Evolutionary conservation across 1,140 invertebrate species (phyloP), one percentile per base, ranked within the genome.

Genomic region (Onthophagus taurus): DNA sequence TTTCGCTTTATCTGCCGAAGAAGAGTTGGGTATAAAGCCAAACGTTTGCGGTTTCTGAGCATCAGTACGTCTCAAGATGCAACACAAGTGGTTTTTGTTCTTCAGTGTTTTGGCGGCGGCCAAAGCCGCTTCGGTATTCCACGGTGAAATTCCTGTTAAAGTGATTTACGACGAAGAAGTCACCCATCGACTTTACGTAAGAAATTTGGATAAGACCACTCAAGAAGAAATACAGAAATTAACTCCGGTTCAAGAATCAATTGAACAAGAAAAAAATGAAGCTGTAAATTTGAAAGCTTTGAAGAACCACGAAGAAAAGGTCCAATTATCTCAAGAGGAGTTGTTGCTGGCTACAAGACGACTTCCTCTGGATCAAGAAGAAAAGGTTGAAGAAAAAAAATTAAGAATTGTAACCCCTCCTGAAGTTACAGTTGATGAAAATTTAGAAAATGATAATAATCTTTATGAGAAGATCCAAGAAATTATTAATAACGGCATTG

Each of bases 101-200:
- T 14, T 42, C 26, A 35, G 38, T 35, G 14, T 47, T 13, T 21
- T 51, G 23, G 9, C 42, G 20, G 20, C 45, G 29, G 37, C 44
- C 17, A 7, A 47, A 21, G 48, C 47, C n/a, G 47, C 45, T 6
- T 31, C 42, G 16, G 24, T 46, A 30, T 33, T 38, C 31, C 44
- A 47, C 14, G 48, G 38, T 42, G 48, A 49, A 38, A 59, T 67
- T 51, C 65, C 59, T 47, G 64, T 59, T 49, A 58, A 54, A 57
- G 48, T 53, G 48, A 46, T 52, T 44, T 62, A 55, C 57, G 55
- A 60, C 23, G 30, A 33, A 21, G 29, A 39, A 37, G 30, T 14
- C 23, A 3, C n/a, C 16, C 17, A 23, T 31, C 26, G 16, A 7
- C 24, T 51, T 31, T 46, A 24, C 4, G 34, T 48, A 7, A 56